Evolutionary conservation across 2,113 vertebrate species (phyloP).

Genomic region (Poeciliopsis turrubarensis): DNA sequence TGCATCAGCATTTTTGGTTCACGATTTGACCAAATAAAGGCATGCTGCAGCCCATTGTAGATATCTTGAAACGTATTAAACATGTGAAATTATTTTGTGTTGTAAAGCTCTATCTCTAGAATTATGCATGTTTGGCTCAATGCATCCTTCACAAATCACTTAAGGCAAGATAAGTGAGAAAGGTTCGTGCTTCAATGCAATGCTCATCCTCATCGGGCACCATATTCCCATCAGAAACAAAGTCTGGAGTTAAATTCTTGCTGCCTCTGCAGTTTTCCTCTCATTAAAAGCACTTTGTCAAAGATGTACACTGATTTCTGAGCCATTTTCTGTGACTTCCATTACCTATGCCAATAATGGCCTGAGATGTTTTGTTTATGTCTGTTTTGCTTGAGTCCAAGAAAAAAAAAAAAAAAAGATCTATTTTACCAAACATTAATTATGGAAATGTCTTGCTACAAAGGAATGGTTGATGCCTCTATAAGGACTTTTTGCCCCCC

Average conservation of each 20-base stretch:
- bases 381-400: conserved; percentile 33
- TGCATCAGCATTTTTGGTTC: too few relatives aligned
- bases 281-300: conserved; percentile 64
- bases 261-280: conserved; percentile 63
- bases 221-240: conserved; percentile 29
- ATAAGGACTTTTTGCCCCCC: conserved; percentile 36
- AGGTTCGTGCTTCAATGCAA: background rate
- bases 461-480: conserved; percentile 20
- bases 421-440: conserved; percentile 12
- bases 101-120: background rate
- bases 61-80: background rate
- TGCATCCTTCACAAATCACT: background rate
- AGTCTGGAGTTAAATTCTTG: conserved; percentile 55
- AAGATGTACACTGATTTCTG: conserved; percentile 50
- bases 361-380: conserved; percentile 52
- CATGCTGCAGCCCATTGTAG: background rate
- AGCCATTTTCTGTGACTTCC: conserved; percentile 52
- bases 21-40: background rate
- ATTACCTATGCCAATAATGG: conserved; percentile 67
- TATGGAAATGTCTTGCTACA: conserved; percentile 20
- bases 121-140: background rate
- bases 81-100: background rate
- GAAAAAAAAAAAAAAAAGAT: conserved; percentile 17
- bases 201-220: conserved; percentile 25
- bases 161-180: background rate